Base-by-base conservation (phyloP, 2,888 invertebrate genomes). In the Pseudococcus longispinus region DNA sequence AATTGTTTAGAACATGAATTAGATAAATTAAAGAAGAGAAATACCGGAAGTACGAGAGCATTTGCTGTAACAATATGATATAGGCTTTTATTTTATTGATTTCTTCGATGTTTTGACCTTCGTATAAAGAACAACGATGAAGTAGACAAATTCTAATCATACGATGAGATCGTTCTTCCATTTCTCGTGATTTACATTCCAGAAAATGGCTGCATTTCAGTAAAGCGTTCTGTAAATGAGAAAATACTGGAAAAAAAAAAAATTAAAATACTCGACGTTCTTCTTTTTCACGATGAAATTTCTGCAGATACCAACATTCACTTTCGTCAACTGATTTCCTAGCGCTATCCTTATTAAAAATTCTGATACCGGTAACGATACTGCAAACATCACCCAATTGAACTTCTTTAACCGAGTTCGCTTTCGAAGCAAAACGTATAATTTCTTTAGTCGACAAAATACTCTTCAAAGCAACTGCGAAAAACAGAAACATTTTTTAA, bases 361-460 rank as follows among this genome's bases (percentile, higher is more conserved):
- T 65, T 85, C n/a, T 37, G 26, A 85, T 85, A n/a, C 85, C 85
- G n/a, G 85, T 85, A 6, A 85, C 85, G 42, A 85, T 85, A 37
- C 42, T 32, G 42, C 65, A 70, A 42, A 85, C 44, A 74, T 85
- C 85, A 0, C 65, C 23, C 6, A 85, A 23, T n/a, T 85, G 85
- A 11, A 65, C 65, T 42, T 70, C 70, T 44, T 85, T 85, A 2
- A 70, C 60, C 1, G 85, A 70, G 23, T 42, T 20, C 4, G 70
- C 26, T 85, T 85, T 85, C 18, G 42, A 70, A n/a, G 70, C 18
- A 42, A 85, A 85, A 1, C 85, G 32, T 20, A 42, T 23, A 8
- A 85, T 20, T 44, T 85, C 85, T 70, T 85, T 85, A 1, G 85
- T 29, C 44, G 85, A 65, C 2, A 85, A 26, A n/a, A 85, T 70